A percentile compares a stretch with the other conserved stretches of the same genome.
Evolutionary conservation across 2,113 vertebrate genomes (phyloP).

Genomic region (Centropus bengalensis): DNA sequence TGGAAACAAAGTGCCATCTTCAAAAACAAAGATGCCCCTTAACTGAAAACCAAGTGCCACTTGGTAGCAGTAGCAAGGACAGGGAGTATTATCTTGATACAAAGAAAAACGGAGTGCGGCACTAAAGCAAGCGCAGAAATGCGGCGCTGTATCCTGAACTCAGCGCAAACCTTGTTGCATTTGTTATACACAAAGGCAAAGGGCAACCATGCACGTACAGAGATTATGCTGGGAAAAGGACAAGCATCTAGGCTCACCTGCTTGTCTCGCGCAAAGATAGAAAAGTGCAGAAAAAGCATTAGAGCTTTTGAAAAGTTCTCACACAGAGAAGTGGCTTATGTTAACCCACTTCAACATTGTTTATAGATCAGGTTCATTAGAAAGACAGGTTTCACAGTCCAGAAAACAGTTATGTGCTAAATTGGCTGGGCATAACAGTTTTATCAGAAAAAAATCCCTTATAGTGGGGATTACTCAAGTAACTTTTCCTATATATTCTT

Average conservation of each 20-base stretch:
- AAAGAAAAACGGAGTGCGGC: background rate
- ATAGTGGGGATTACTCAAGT: background rate
- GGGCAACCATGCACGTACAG: background rate
- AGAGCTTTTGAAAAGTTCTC: background rate
- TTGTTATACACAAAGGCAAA: rapidly evolving
- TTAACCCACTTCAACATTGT: background rate
- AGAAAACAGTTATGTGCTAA: background rate
- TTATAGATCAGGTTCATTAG: background rate
- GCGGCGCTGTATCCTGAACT: rapidly evolving
- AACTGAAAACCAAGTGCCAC: background rate
- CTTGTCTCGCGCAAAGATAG: background rate
- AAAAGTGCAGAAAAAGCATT: background rate
- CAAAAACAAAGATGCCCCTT: background rate
- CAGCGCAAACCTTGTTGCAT: rapidly evolving
- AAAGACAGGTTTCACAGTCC: background rate
- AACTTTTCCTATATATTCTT: background rate
- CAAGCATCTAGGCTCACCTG: background rate
- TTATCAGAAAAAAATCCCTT: background rate
- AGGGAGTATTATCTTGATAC: background rate
- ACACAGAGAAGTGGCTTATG: background rate
- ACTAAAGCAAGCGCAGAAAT: background rate
- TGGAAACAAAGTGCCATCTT: background rate
- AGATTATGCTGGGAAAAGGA: background rate
- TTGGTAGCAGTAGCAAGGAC: rapidly evolving
- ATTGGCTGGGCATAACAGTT: background rate